Base-by-base conservation (phyloP, 2,888 invertebrate species). In the Trissolcus japonicus region DNA sequence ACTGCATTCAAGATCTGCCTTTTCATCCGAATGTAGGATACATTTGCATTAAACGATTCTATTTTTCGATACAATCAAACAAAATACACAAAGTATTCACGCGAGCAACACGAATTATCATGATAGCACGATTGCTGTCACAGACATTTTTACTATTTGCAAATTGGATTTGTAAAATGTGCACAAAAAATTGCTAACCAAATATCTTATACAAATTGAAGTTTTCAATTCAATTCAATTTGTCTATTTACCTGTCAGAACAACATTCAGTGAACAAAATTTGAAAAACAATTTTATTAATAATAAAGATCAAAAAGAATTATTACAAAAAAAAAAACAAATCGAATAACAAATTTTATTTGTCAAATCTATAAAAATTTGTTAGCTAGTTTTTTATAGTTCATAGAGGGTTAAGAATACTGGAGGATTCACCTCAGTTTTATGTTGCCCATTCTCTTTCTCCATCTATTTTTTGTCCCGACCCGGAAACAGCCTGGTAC, bases 401-500 rank as follows among this genome's bases (percentile, higher is more conserved):
- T 76, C 69, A 61, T 54, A 69, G 72, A 79, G 78, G 80, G 77
- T 73, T 76, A 68, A 75, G 72, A 76, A 76, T 75, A 65, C 71
- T 71, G 74, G n/a, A n/a, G 68, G 75, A 79, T 77, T 77, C 72
- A 67, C 46, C 65, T 57, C 57, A 75, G 68, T 72, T 74, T 74
- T 65, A 68, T 68, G 63, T 63, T 48, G 41, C 41, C 25, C 75
- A 77, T 80, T 76, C 80, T 79, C 80, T 50, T 53, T 21, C 51
- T 63, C 46, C 13, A 43, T 53, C 35, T 74, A 51, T 74, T 55
- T 75, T 71, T 57, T 53, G 80, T 77, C 14, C 80, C 82, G 81
- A 86, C 85, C 85, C 85, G 85, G 86, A 86, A 86, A 85, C 78
- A 63, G 74, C 74, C 66, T 78, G 82, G 78, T 81, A 82, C 80